A percentile compares a stretch with the other conserved stretches of the same genome.
phyloP scores from a whole-genome alignment of 92 coral and sea anemone genomes.

The Palythoa caribaeorum region DNA sequence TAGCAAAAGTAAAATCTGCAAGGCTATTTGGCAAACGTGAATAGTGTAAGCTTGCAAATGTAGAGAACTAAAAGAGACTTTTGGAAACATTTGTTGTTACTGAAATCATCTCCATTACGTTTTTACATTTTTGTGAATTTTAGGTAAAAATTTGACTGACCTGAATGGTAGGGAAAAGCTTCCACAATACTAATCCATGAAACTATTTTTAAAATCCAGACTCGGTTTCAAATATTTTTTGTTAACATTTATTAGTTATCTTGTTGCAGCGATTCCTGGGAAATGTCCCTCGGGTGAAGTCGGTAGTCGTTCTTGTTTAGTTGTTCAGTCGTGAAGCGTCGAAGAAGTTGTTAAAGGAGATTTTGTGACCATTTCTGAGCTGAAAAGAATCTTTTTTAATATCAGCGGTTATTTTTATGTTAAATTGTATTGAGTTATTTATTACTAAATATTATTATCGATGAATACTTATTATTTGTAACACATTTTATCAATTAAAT shows the following conservation, averaged over 20 bases:
- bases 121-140: background rate
- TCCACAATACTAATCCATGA: too few species aligned
- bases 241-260: background rate
- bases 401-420: background rate
- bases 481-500: background rate
- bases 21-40: background rate
- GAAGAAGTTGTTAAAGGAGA: conserved; percentile 17
- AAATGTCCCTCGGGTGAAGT: too few species aligned
- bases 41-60: background rate
- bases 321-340: conserved; percentile 2
- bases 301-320: background rate
- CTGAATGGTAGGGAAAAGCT: too few species aligned
- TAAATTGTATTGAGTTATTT: background rate
- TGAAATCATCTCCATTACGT: background rate
- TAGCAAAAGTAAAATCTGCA: background rate
- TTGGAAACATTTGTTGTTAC: background rate
- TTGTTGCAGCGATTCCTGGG: background rate
- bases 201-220: too few species aligned
- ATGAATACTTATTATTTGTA: background rate
- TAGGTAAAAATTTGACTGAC: too few species aligned
- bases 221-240: background rate
- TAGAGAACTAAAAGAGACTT: background rate
- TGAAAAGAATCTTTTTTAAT: conserved; percentile 16
- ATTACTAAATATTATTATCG: background rate
- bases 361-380: background rate